Percentiles rank a stretch among this genome's conserved stretches.
phyloP scores from a whole-genome alignment of 2,113 vertebrate genomes.

The Tetrao urogallus region DNA sequence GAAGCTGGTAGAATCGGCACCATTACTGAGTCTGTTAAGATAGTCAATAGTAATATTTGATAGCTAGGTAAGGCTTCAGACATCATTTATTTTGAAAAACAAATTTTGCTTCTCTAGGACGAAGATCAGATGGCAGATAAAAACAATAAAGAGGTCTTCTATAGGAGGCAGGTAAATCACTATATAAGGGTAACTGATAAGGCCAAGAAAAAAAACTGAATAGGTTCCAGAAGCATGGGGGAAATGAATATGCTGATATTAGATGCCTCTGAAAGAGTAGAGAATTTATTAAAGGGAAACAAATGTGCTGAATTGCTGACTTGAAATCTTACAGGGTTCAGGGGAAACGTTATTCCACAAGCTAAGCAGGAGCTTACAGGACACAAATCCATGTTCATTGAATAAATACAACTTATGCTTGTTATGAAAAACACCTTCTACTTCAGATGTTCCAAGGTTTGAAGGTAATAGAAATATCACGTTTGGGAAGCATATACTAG shows the following conservation, averaged over 20 bases:
- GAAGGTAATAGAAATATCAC: neutral
- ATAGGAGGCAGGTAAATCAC: neutral
- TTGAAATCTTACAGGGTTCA: neutral
- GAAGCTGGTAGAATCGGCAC: neutral
- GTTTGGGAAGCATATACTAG: neutral
- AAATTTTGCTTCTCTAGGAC: neutral
- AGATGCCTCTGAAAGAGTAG: neutral
- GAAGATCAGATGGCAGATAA: neutral
- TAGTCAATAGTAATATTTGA: neutral
- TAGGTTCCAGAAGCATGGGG: neutral
- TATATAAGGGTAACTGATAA: neutral
- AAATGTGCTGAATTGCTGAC: neutral
- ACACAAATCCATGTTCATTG: neutral
- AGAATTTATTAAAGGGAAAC: slow-evolving; percentile 10
- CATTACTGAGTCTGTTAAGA: neutral
- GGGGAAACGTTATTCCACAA: neutral
- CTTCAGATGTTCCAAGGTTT: neutral
- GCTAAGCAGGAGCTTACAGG: neutral
- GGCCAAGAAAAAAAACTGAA: neutral
- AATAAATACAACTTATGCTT: neutral
- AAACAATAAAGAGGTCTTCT: neutral
- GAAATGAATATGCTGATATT: neutral
- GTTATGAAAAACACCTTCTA: neutral
- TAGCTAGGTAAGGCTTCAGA: neutral
- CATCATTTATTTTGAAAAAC: neutral